Percentiles rank a stretch among this genome's conserved stretches.
Conservation (phyloP, 2,797 vertebrate species). For the Anabas testudineus region DNA sequence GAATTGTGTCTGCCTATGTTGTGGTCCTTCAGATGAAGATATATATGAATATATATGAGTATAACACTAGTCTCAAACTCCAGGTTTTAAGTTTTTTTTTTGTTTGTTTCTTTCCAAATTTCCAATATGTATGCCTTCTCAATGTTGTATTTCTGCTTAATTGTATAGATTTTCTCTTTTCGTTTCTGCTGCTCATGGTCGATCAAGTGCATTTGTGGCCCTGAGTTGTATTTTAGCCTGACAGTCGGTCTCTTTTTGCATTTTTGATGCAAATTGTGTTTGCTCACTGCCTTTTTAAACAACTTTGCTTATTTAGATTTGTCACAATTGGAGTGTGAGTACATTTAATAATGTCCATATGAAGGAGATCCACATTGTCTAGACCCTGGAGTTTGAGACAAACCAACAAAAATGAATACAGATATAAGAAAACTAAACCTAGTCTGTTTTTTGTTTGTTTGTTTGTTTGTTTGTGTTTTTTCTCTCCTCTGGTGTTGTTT, state of each 20-base stretch:
- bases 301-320: constrained; percentile 51
- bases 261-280: constrained; percentile 47
- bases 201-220: constrained; percentile 37
- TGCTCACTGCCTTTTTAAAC: constrained; percentile 42
- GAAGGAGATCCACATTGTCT: constrained; percentile 62
- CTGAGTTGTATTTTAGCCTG: constrained; percentile 51
- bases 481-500: constrained; percentile 55
- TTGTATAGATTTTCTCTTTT: constrained; percentile 49
- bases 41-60: constrained; percentile 83
- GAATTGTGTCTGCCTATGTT: constrained; percentile 77
- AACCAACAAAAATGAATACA: constrained; percentile 68
- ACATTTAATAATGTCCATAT: constrained; percentile 62
- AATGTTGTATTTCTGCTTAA: constrained; percentile 54
- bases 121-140: constrained; percentile 53
- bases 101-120: constrained; percentile 49
- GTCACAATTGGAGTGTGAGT: constrained; percentile 62
- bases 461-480: too few species aligned
- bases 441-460: constrained; percentile 56
- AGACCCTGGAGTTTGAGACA: constrained; percentile 81
- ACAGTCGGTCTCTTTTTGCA: constrained; percentile 6
- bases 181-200: constrained; percentile 35
- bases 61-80: constrained; percentile 83
- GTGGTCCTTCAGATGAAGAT: constrained; percentile 81
- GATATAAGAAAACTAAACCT: constrained; percentile 63
- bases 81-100: constrained; percentile 72